Conservation (phyloP, 2,888 invertebrate genomes). For the Gasteruption jaculator region DNA sequence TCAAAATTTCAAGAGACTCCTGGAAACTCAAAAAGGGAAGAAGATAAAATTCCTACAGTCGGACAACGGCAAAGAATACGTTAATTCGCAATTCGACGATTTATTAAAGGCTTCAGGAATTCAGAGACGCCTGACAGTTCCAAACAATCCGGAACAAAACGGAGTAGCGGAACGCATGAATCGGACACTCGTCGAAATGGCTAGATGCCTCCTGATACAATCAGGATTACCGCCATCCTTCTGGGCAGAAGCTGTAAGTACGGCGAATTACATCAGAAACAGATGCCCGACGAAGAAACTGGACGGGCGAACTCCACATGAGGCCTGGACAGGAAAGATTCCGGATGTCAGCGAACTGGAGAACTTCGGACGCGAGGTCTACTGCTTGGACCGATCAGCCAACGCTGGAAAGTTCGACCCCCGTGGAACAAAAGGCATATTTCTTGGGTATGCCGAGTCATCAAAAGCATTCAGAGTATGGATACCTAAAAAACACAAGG, state of each 20-base stretch:
- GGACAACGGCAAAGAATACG: too few relatives aligned
- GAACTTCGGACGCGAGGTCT: slow-evolving; percentile 9
- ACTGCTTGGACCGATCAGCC: slow-evolving; percentile 1
- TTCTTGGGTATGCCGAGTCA: slow-evolving; percentile 10
- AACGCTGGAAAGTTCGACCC: slow-evolving; percentile 10
- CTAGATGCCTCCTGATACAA: slow-evolving; percentile 9
- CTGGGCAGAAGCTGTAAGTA: slow-evolving; percentile 9
- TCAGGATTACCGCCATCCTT: slow-evolving; percentile 2
- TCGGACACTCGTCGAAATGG: slow-evolving; percentile 8
- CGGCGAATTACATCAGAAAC: slow-evolving; percentile 11
- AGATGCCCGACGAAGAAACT: slow-evolving; percentile 3
- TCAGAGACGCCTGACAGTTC: slow-evolving; percentile 5
- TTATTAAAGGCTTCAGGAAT: slow-evolving; percentile 6
- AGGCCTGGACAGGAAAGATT: slow-evolving; percentile 2
- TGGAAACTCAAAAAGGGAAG: slow-evolving; percentile 23
- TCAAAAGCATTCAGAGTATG: slow-evolving; percentile 10
- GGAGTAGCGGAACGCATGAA: slow-evolving; percentile 11
- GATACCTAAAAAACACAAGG: slow-evolving; percentile 7
- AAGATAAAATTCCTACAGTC: too few relatives aligned
- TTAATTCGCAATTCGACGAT: slow-evolving; percentile 7
- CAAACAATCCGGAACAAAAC: slow-evolving; percentile 15
- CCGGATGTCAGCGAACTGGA: slow-evolving; percentile 7
- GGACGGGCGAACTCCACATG: slow-evolving; percentile 7
- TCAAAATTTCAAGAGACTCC: slow-evolving; percentile 19
- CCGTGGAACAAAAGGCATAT: slow-evolving; percentile 4